Evolutionary conservation across 2,888 invertebrate species (phyloP), one percentile per base, ranked within the genome.

Genomic region (Lagria hirta): DNA sequence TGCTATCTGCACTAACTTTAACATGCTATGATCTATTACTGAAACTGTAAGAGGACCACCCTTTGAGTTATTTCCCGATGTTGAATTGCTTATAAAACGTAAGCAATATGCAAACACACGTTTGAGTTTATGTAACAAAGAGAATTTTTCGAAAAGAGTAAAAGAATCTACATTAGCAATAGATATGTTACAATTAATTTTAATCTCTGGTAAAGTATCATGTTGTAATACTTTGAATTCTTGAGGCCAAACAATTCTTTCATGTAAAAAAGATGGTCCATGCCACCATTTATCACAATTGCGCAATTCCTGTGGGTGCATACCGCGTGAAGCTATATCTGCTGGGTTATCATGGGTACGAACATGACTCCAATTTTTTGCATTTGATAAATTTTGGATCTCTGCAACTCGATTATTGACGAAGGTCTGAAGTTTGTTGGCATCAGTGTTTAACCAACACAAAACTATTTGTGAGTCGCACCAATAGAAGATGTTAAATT

Each of bases 271-370:
- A 6, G 18, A 6, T 4, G 36, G 26, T 4, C 15, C 36, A 2
- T 26, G 15, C 36, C 36, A 36, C 36, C 36, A 36, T 26, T n/a
- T 14, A 14, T 18, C 26, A 8, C 13, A 14, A 2, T 36, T 23
- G n/a, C 15, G 15, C 3, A 36, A 14, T 16, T 27, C n/a, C 13
- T 36, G 3, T 2, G 36, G 14, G n/a, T 7, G 16, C 7, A 26
- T n/a, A 8, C 54, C 51, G 6, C 48, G 32, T 8, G 47, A 52
- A 5, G 49, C 21, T 4, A 42, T 14, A 40, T 54, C 43, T 1
- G 52, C 52, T 20, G 54, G 48, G 35, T 50, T 52, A n/a, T 50
- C 54, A 2, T 33, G 26, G n/a, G 35, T 18, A 1, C n/a, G 21
- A 0, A 54, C 49, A 32, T 52, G 40, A 16, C 28, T 2, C 51